Evolutionary conservation across 2,113 vertebrate genomes (phyloP).

Genomic region (Triplophysa dalaica): DNA sequence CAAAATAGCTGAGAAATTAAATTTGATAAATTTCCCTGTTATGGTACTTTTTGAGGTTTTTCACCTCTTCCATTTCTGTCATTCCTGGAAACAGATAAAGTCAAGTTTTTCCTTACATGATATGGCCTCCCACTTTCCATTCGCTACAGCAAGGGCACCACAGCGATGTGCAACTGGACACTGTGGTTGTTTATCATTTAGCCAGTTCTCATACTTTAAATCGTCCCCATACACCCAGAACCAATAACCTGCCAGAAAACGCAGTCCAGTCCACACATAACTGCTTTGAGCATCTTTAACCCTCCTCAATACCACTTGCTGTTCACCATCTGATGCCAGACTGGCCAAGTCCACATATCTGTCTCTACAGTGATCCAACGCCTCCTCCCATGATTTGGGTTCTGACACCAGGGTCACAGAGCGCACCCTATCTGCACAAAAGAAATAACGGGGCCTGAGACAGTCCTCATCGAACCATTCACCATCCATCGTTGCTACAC

Average conservation of each 20-base stretch:
- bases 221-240: constrained; percentile 4
- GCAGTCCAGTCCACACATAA: constrained; percentile 20
- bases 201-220: constrained; percentile 18
- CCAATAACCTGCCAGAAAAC: not conserved
- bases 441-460: not conserved
- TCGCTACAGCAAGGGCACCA: not conserved
- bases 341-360: constrained; percentile 20
- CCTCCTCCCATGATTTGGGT: constrained; percentile 3
- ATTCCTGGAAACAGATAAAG: constrained; percentile 13
- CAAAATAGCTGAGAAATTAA: no score
- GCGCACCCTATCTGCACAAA: not conserved
- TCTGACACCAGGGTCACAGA: constrained; percentile 14
- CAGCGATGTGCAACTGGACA: not conserved
- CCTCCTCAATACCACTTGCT: not conserved
- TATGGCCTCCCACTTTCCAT: not conserved
- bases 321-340: not conserved
- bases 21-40: not conserved
- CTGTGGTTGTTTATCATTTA: not conserved
- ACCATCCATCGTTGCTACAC: not conserved
- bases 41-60: not conserved
- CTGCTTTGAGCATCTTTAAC: not conserved
- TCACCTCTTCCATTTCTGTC: not conserved
- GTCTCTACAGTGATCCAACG: constrained; percentile 3
- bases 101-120: not conserved
- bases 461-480: not conserved